Evolutionary conservation across 1,140 invertebrate genomes (phyloP), one percentile per base, ranked within the genome.

Genomic region (Phocides pigmalion): DNA sequence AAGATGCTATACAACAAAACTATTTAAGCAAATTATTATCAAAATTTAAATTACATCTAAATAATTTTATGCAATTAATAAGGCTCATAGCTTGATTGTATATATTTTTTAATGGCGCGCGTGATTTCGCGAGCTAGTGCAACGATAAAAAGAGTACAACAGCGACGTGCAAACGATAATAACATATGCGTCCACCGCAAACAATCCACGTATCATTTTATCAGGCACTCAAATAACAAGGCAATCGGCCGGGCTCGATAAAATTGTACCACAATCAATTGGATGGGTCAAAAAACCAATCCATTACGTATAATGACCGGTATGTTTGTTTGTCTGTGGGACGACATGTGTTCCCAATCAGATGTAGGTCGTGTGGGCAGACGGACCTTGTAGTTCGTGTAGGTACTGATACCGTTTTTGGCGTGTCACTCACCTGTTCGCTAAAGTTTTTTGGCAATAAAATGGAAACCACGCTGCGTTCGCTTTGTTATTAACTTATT

Each of bases 331-430:
- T 61, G 58, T 65, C 37, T 58, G 51, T 65, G 37, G 46, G 51
- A 44, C 61, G 51, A 66, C 69, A 69, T 75, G 63, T 76, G 68
- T 67, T 63, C 32, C 37, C 64, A 42, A 68, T 68, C 54, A 49
- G 47, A 51, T 19, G 16, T 35, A 51, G 6, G 28, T 4, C 20
- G 46, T 46, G 17, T 49, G 28, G 46, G 46, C 19, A 46, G 17
- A 12, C 4, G 17, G 19, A 22, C 22, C 20, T 25, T n/a, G 20
- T 28, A 12, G n/a, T 47, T 22, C 9, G 15, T 32, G 28, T 32
- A 32, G 44, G 44, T 46, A 9, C 12, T 14, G 35, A 39, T 53
- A 19, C 17, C 16, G 15, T 32, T 39, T 53, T 19, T 53, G 50
- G 42, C 19, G 16, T 22, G 42, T 46, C 42, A 22, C 9, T 46